These are phyloP conservation scores for Takifugu rubripes DNA, from an alignment of 2,797 vertebrate species.

Conservation along the genomic window DNA sequence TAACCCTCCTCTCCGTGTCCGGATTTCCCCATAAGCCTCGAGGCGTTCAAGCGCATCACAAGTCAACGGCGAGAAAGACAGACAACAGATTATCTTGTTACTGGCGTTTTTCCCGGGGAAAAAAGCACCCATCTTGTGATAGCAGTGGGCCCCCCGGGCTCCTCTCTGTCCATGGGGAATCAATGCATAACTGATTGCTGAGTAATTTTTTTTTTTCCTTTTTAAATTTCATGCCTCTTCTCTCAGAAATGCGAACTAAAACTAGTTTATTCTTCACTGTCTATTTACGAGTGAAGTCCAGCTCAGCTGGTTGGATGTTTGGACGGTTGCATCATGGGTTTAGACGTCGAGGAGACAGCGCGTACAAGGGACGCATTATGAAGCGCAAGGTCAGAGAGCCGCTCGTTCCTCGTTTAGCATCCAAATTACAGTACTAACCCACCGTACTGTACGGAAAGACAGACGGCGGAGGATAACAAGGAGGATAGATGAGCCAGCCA, in stretches of 20 bases:
- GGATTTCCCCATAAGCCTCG: constrained; percentile 59
- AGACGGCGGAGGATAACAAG: constrained; percentile 40
- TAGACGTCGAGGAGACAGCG: constrained; percentile 55
- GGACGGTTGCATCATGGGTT: constrained; percentile 62
- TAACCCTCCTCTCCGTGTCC: constrained; percentile 1
- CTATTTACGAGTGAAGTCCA: constrained; percentile 25
- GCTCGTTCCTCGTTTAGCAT: constrained; percentile 54
- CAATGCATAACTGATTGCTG: constrained; percentile 63
- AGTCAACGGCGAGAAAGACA: constrained; percentile 47
- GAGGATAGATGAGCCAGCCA: constrained; percentile 18
- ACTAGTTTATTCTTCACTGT: constrained; percentile 36
- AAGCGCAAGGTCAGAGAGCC: constrained; percentile 62
- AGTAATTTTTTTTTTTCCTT: constrained; percentile 58
- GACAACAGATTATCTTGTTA: constrained; percentile 59
- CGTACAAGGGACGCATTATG: constrained; percentile 69
- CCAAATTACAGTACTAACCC: constrained; percentile 60
- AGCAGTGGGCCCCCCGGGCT: constrained; percentile 27
- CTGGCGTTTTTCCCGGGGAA: constrained; percentile 44
- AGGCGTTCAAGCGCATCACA: constrained; percentile 56
- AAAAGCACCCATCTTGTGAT: constrained; percentile 44
- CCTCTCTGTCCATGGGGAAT: constrained; percentile 47
- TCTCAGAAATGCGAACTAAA: constrained; percentile 37
- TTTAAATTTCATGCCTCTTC: constrained; percentile 51
- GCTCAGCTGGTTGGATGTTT: constrained; percentile 46
- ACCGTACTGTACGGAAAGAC: constrained; percentile 40